These are phyloP conservation scores for Serranus cabrilla DNA, from an alignment of 2,797 vertebrate genomes.

Conservation along the genomic window DNA sequence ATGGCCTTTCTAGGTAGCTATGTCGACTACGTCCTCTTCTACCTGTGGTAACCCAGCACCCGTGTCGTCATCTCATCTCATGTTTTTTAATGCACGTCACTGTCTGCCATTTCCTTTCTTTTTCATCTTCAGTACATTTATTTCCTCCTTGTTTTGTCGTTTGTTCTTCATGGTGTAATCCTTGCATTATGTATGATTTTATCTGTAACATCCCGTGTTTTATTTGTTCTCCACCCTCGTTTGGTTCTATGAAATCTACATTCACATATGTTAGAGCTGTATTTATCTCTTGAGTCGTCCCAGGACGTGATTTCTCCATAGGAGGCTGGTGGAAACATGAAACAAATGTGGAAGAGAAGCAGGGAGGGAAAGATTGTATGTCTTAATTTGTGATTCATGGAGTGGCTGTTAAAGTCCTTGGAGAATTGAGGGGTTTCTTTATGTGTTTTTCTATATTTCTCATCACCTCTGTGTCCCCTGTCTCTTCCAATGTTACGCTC, in stretches of 20 bases:
- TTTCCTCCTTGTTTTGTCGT: slow-evolving; percentile 33
- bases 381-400: slow-evolving; percentile 68
- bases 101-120: slow-evolving; percentile 4
- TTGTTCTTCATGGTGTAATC: slow-evolving; percentile 34
- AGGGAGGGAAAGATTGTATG: slow-evolving; percentile 39
- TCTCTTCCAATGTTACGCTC: slow-evolving; percentile 63
- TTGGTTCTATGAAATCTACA: slow-evolving; percentile 53
- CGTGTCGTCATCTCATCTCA: neutral
- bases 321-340: slow-evolving; percentile 53
- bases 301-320: slow-evolving; percentile 56
- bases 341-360: slow-evolving; percentile 51
- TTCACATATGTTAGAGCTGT: slow-evolving; percentile 38
- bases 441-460: slow-evolving; percentile 67
- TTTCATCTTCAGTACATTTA: slow-evolving; percentile 17
- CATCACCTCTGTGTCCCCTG: slow-evolving; percentile 55
- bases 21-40: slow-evolving; percentile 84
- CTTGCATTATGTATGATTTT: slow-evolving; percentile 30
- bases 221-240: slow-evolving; percentile 37
- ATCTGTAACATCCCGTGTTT: slow-evolving; percentile 44
- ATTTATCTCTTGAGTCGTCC: slow-evolving; percentile 71
- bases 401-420: slow-evolving; percentile 45
- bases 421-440: slow-evolving; percentile 57
- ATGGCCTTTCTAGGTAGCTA: slow-evolving; percentile 94
- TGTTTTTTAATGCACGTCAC: neutral
- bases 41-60: slow-evolving; percentile 83